Evolutionary conservation across 2,888 invertebrate genomes (phyloP), one percentile per base, ranked within the genome.

Genomic region (Lasioglossum leucozonium): DNA sequence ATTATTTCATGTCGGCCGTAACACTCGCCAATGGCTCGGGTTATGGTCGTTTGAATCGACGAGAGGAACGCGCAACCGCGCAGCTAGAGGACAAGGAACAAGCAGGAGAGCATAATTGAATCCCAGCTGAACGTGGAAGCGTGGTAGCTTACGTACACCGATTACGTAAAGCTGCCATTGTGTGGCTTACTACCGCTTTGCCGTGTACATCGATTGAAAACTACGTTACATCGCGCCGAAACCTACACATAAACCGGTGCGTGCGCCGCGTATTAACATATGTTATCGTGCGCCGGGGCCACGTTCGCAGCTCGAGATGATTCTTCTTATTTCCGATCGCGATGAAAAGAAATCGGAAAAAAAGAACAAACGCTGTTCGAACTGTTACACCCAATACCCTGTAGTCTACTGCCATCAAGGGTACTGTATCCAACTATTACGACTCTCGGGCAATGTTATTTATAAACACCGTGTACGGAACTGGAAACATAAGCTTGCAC

Each of bases 141-240:
- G 87, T 87, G 89, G 92, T 91, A 90, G 88, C 89, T 92, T 89
- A 87, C 88, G 84, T 86, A 89, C 89, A 87, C 83, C 88, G 92
- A 92, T 92, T 92, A 92, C 92, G 90, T 87, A 92, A 92, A 89
- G 91, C 85, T 89, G 80, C 87, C 84, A 89, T 89, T 89, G 88
- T 89, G 82, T 79, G 85, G 85, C 82, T 91, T 78, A 88, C 89
- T 87, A 74, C 81, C 76, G 85, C 83, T 84, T 80, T 77, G 74
- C 75, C 79, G 79, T 75, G 79, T 84, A 82, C 76, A 82, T 79
- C 85, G 86, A 86, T 85, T 81, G 86, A 84, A 82, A 75, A 82
- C 77, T 82, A 71, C 74, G 85, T 87, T 72, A 76, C 79, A 79
- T 47, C 67, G 26, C 65, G 72, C 74, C 55, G 80, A 74, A 73